phyloP scores from a whole-genome alignment of 2,888 invertebrate species.

The Zygothrica quintamaculata region DNA sequence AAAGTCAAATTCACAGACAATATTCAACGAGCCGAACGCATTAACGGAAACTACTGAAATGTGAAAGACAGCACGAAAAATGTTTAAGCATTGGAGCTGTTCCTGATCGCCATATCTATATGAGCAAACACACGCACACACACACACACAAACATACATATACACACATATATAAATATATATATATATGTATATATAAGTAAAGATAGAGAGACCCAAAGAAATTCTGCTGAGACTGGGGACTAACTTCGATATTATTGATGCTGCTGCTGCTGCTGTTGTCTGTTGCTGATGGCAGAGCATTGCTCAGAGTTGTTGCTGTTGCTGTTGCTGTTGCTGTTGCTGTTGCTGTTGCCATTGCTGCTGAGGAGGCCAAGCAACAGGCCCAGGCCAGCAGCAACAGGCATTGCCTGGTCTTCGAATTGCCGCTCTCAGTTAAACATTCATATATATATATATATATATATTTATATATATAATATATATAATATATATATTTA shows the following conservation, averaged over 20 bases:
- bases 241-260: constrained; percentile 59
- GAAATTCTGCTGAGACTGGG: constrained; percentile 39
- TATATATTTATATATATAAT: no score
- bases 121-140: constrained; percentile 19
- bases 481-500: constrained; percentile 45
- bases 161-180: constrained; percentile 1
- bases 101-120: constrained; percentile 55
- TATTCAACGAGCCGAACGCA: constrained; percentile 72
- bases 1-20: constrained; percentile 35
- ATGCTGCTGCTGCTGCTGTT: constrained; percentile 33
- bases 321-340: constrained; percentile 38
- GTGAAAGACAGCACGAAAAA: constrained; percentile 72
- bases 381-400: constrained; percentile 48
- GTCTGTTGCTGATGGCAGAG: constrained; percentile 22
- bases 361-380: constrained; percentile 58
- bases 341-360: constrained; percentile 31
- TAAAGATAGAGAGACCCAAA: constrained; percentile 47
- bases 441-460: constrained; percentile 42
- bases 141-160: constrained; percentile 8
- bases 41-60: constrained; percentile 78
- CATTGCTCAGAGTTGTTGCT: constrained; percentile 8
- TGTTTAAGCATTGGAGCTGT: constrained; percentile 70
- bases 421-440: constrained; percentile 51
- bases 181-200: constrained; percentile 13
- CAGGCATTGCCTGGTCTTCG: constrained; percentile 47